A percentile compares a stretch with the other conserved stretches of the same genome.
phyloP scores from a whole-genome alignment of 2,113 vertebrate genomes.

The Neoarius graeffei region DNA sequence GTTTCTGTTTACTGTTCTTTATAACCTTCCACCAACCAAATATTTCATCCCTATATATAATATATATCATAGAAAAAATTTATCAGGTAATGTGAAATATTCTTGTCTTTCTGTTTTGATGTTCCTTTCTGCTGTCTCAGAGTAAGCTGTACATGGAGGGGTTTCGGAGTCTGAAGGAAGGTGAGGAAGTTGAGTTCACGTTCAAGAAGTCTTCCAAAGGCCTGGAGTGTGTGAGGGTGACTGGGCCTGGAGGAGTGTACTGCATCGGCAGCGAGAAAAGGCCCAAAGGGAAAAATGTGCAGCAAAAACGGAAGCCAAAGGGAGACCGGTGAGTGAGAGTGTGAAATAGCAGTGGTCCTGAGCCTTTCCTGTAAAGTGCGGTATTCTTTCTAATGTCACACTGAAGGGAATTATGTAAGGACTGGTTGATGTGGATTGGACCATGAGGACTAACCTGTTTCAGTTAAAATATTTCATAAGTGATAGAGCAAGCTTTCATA shows the following conservation, averaged over 20 bases:
- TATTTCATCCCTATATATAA: background rate
- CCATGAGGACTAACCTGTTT: background rate
- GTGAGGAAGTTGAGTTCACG: constrained; percentile 91
- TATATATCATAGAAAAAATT: no score
- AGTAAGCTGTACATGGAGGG: constrained; percentile 99
- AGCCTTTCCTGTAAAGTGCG: background rate
- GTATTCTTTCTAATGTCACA: background rate
- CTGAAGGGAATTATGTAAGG: background rate
- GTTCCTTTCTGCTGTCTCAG: constrained; percentile 62
- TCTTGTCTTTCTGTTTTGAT: background rate
- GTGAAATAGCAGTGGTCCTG: background rate
- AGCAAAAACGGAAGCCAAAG: constrained; percentile 86
- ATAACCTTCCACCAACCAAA: background rate
- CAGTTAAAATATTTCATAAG: background rate
- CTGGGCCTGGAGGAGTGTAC: constrained; percentile 85
- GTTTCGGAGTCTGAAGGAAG: constrained; percentile 97
- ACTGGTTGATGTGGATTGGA: background rate
- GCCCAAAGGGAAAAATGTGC: constrained; percentile 91
- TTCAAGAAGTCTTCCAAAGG: constrained; percentile 97
- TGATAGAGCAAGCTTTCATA: background rate
- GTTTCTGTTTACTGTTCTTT: background rate
- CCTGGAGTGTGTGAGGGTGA: constrained; percentile 89
- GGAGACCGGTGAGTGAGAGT: constrained; percentile 83
- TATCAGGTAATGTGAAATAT: background rate
- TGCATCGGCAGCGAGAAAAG: constrained; percentile 91